Conservation (phyloP, 2,797 vertebrate species). For the Epinephelus malabaricus region DNA sequence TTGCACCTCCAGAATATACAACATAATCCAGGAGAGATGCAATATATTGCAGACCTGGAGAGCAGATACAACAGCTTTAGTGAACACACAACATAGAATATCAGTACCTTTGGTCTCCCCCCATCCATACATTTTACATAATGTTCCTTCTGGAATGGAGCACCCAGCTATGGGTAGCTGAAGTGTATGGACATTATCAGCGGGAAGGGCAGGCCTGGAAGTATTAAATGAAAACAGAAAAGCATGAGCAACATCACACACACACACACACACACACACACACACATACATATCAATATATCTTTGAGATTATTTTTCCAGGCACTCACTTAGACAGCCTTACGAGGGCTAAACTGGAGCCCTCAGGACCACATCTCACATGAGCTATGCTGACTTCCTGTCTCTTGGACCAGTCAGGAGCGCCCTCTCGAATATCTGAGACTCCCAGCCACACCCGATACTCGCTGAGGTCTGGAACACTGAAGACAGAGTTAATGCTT, state of each 20-base stretch:
- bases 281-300: conserved; percentile 4
- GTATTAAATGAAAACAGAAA: conserved; percentile 39
- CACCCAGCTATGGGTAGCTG: conserved; percentile 95
- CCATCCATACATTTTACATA: conserved; percentile 97
- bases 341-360: conserved; percentile 93
- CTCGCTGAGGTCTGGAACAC: conserved; percentile 93
- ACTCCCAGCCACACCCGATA: conserved; percentile 95
- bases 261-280: background rate
- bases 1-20: background rate
- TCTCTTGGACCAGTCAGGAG: conserved; percentile 86
- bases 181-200: conserved; percentile 91
- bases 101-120: conserved; percentile 97
- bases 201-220: conserved; percentile 90
- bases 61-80: conserved; percentile 18
- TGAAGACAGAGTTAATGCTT: conserved; percentile 65
- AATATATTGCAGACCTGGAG: conserved; percentile 21
- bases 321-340: conserved; percentile 91
- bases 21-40: conserved; percentile 24
- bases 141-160: conserved; percentile 92
- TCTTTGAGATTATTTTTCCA: conserved; percentile 26
- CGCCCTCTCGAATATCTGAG: conserved; percentile 89
- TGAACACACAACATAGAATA: conserved; percentile 21
- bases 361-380: conserved; percentile 93
- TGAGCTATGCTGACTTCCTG: conserved; percentile 94
- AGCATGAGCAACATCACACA: conserved; percentile 22